Base-by-base conservation (phyloP, 2,113 vertebrate species). In the Myrmecobius fasciatus region DNA sequence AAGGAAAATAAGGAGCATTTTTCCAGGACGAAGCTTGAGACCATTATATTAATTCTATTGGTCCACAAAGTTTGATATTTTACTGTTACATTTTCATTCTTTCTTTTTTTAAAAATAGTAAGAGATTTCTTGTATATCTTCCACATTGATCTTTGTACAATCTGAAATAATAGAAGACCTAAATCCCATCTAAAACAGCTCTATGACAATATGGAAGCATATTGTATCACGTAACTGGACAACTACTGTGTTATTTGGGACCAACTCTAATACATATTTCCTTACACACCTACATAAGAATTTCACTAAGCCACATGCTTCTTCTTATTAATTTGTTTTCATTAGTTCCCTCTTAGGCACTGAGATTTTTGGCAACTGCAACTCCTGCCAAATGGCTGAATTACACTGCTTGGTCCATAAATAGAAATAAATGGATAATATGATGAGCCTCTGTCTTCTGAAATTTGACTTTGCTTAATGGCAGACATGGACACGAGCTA, bases 371-470 rank as follows among this genome's bases (percentile, higher is more conserved):
- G 97, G 97, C 75, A 7, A 95, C 51, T 48, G 97, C 88, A 97
- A 52, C 49, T 95, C 96, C 53, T 91, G 92, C 83, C 93, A 92
- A 28, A 97, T 53, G 93, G 93, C 94, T 83, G 53, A 92, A 95
- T 97, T 49, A 60, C 25, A 92, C 52, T 51, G 93, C 95, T 91
- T 90, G 94, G 97, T 96, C 51, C 89, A 95, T 92, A 51, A 96
- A 96, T 89, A 95, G 95, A 90, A 96, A 93, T 3, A 90, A 53
- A 83, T 92, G 91, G 94, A 49, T 93, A 96, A 49, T 93, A 96
- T 83, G 92, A 95, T 51, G 97, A 98, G 91, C 96, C 98, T 96
- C 97, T 49, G 2, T 94, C 95, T 97, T 98, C 97, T 94, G 95
- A 95, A 96, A 98, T 92, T 93, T 97, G 97, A 95, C 43, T 25